phyloP scores from a whole-genome alignment of 2,113 vertebrate genomes.

The Lophius piscatorius region DNA sequence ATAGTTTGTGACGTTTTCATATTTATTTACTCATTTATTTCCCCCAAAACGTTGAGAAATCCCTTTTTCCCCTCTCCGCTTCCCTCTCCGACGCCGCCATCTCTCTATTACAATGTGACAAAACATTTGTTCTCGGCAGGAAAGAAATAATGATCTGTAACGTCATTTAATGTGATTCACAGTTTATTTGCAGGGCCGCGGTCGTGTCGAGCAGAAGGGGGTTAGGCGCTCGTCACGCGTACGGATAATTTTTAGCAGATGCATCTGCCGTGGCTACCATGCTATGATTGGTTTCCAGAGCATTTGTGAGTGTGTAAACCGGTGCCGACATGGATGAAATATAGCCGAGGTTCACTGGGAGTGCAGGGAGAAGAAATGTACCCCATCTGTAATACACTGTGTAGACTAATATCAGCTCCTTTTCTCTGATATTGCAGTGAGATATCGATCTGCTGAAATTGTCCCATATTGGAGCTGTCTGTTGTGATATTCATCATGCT shows the following conservation, averaged over 20 bases:
- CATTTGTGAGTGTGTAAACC: slow-evolving; percentile 86
- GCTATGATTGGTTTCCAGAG: slow-evolving; percentile 89
- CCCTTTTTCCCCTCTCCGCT: background rate
- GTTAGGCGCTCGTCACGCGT: slow-evolving; percentile 69
- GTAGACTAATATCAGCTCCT: slow-evolving; percentile 99
- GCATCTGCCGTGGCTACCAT: slow-evolving; percentile 74
- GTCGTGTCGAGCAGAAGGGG: slow-evolving; percentile 63
- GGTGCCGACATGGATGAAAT: slow-evolving; percentile 91
- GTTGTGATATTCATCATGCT: slow-evolving; percentile 99
- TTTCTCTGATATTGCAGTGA: slow-evolving; percentile 98
- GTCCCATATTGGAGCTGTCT: slow-evolving; percentile 99
- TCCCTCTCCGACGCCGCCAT: slow-evolving; percentile 42
- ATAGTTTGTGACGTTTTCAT: too few relatives aligned
- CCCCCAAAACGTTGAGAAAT: slow-evolving; percentile 6
- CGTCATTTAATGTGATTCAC: slow-evolving; percentile 67
- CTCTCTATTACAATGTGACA: slow-evolving; percentile 72
- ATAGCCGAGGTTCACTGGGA: slow-evolving; percentile 93
- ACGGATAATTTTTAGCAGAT: slow-evolving; percentile 87
- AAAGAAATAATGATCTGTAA: slow-evolving; percentile 72
- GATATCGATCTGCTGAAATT: slow-evolving; percentile 99
- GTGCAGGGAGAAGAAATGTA: slow-evolving; percentile 96
- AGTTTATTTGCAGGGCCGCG: slow-evolving; percentile 75
- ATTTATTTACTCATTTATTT: too few relatives aligned
- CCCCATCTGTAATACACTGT: slow-evolving; percentile 99
- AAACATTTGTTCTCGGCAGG: slow-evolving; percentile 70